Conservation (phyloP, 1,140 invertebrate species). For the Stegodyphus dumicola region DNA sequence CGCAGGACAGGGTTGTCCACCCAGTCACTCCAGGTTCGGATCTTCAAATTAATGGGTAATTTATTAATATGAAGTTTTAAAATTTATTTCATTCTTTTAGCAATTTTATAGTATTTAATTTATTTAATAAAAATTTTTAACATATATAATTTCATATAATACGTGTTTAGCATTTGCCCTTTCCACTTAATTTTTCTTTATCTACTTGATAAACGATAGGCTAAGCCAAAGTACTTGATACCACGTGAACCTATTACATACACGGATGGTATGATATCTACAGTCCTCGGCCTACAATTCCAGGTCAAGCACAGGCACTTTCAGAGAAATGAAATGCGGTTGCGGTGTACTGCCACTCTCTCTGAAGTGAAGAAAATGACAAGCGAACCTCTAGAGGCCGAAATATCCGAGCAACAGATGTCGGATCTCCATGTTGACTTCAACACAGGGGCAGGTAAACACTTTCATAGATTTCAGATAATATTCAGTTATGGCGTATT, state of each 20-base stretch:
- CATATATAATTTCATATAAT: too few species aligned
- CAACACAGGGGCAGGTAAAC: conserved; percentile 32
- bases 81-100: too few species aligned
- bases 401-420: conserved; percentile 44
- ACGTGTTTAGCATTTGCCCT: too few species aligned
- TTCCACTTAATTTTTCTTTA: too few species aligned
- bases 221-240: conserved; percentile 20
- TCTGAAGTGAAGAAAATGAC: conserved; percentile 83
- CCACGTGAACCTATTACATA: conserved; percentile 1
- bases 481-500: too few species aligned
- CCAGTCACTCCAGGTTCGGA: too few species aligned
- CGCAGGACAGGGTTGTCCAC: too few species aligned
- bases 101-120: too few species aligned
- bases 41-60: too few species aligned
- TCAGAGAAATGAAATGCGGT: conserved; percentile 63
- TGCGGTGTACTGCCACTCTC: conserved; percentile 66
- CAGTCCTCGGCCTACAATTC: conserved; percentile 33
- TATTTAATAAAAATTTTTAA: too few species aligned
- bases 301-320: conserved; percentile 62
- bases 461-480: background rate
- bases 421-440: conserved; percentile 43
- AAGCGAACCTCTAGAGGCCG: conserved; percentile 72
- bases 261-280: conserved; percentile 14
- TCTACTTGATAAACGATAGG: background rate
- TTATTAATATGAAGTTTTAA: too few species aligned